Evolutionary conservation across 2,113 vertebrate genomes (phyloP).

Genomic region (Cervus canadensis): DNA sequence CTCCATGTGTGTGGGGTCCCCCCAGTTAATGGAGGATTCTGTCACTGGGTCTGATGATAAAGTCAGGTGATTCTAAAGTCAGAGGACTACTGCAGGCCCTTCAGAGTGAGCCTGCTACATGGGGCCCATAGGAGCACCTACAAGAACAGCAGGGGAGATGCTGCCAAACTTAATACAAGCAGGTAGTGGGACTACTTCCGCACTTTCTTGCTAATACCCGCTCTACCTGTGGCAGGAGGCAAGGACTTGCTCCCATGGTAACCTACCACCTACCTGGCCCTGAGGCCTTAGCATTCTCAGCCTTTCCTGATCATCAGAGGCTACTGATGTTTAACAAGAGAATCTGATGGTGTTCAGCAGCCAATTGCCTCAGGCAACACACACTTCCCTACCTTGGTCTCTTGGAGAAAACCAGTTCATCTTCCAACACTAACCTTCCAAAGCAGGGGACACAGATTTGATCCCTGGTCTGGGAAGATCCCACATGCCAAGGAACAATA

Average conservation of each 20-base stretch:
- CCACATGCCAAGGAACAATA: background rate
- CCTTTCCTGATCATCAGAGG: background rate
- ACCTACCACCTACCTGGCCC: background rate
- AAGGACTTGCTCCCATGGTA: background rate
- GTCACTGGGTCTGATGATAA: background rate
- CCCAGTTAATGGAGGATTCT: background rate
- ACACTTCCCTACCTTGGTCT: background rate
- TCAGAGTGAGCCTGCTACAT: background rate
- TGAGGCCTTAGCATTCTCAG: background rate
- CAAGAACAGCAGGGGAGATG: background rate
- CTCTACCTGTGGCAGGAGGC: rapidly evolving
- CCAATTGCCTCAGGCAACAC: background rate
- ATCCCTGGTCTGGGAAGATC: background rate
- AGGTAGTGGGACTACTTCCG: background rate
- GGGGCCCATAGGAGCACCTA: background rate
- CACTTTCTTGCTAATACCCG: background rate
- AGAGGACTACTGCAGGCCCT: background rate
- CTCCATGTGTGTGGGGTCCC: too few species aligned
- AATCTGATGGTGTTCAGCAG: background rate
- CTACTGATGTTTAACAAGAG: background rate
- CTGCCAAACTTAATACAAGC: background rate
- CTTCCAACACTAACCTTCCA: background rate
- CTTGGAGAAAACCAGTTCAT: background rate
- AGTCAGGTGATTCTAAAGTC: background rate
- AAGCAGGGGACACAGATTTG: background rate